These are phyloP conservation scores for Coilia nasus DNA, from an alignment of 2,797 vertebrate genomes.

Conservation along the genomic window DNA sequence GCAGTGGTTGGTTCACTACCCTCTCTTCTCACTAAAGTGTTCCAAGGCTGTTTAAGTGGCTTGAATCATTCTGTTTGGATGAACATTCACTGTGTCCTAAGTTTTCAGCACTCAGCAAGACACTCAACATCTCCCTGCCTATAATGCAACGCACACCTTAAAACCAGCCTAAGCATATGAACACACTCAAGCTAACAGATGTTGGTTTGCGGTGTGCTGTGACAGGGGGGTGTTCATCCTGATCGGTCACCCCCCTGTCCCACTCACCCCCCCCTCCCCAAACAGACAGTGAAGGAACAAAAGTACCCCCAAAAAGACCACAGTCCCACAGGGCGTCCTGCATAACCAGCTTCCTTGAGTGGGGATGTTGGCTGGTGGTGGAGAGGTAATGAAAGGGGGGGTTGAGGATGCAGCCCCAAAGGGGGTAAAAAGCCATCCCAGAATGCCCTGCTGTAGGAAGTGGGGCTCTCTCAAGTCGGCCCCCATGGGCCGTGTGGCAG, in stretches of 20 bases:
- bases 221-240: constrained; percentile 52
- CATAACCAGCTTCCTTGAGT: background rate
- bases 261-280: constrained; percentile 58
- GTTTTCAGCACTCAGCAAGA: background rate
- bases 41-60: background rate
- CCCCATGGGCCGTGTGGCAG: constrained; percentile 57
- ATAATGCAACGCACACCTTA: constrained; percentile 31
- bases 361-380: background rate
- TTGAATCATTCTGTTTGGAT: background rate
- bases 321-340: background rate
- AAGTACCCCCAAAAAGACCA: constrained; percentile 24
- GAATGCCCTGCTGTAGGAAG: constrained; percentile 44
- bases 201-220: constrained; percentile 28
- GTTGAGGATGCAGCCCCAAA: constrained; percentile 59
- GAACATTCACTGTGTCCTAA: background rate
- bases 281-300: constrained; percentile 27
- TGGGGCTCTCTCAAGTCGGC: constrained; percentile 62
- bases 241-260: constrained; percentile 55
- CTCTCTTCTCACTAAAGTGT: background rate
- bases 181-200: background rate
- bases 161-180: constrained; percentile 32
- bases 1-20: background rate
- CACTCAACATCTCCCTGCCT: background rate
- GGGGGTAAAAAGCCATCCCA: constrained; percentile 28
- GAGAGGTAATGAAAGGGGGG: background rate